Percentiles rank a stretch among this genome's conserved stretches.
phyloP scores from a whole-genome alignment of 1,140 invertebrate species.

The Drosophila carrolli region DNA sequence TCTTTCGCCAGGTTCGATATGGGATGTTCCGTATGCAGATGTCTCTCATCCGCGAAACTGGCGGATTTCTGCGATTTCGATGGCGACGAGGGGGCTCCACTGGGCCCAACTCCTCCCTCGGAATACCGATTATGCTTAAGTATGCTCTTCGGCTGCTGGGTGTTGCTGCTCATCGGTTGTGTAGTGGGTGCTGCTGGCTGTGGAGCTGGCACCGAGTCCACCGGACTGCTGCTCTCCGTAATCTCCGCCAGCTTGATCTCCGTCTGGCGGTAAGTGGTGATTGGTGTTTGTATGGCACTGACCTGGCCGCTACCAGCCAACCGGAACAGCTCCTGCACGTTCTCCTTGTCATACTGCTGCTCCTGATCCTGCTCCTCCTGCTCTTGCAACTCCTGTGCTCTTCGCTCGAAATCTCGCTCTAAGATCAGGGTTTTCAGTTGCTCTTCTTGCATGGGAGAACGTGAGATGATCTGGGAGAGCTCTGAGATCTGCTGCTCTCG shows the following conservation, averaged over 20 bases:
- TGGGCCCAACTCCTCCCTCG: constrained; percentile 52
- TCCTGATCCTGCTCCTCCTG: constrained; percentile 92
- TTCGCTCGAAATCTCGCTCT: constrained; percentile 94
- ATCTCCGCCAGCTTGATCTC: constrained; percentile 80
- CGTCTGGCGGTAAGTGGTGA: constrained; percentile 78
- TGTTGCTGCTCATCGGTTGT: constrained; percentile 23
- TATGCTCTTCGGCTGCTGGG: constrained; percentile 82
- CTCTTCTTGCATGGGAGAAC: constrained; percentile 93
- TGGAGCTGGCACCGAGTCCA: constrained; percentile 22
- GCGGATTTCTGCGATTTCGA: constrained; percentile 84
- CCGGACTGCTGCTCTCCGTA: constrained; percentile 51
- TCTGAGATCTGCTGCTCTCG: constrained; percentile 94
- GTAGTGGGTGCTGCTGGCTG: constrained; percentile 14
- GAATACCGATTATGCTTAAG: constrained; percentile 82
- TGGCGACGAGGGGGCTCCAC: constrained; percentile 76
- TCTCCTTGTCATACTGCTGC: constrained; percentile 85
- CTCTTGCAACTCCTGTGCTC: constrained; percentile 91
- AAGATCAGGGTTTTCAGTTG: constrained; percentile 92
- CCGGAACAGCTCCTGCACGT: constrained; percentile 78
- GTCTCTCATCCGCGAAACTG: constrained; percentile 81
- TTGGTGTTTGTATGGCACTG: constrained; percentile 78
- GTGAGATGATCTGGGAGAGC: constrained; percentile 88
- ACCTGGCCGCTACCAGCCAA: constrained; percentile 55
- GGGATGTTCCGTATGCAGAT: constrained; percentile 80
- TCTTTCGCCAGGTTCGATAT: constrained; percentile 78